Evolutionary conservation across 2,888 invertebrate species (phyloP).

Genomic region (Tetanocera ferruginea): DNA sequence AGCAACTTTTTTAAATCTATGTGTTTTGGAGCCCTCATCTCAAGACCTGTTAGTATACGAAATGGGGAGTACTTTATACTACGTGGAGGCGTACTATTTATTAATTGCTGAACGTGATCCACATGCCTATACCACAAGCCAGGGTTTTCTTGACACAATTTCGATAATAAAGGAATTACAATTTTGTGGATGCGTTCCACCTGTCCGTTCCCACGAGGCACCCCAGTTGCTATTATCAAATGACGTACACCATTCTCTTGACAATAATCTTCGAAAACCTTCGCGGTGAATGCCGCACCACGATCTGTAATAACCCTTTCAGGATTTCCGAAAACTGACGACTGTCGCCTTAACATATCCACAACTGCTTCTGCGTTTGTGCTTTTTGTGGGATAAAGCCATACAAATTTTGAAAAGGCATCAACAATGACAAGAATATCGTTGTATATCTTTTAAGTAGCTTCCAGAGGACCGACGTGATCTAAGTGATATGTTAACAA

Average conservation of each 20-base stretch:
- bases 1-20: too few species aligned
- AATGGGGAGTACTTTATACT: too few species aligned
- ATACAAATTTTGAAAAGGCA: constrained; percentile 59
- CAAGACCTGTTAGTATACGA: too few species aligned
- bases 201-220: too few species aligned
- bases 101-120: too few species aligned
- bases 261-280: constrained; percentile 60
- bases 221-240: constrained; percentile 55
- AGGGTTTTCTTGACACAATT: too few species aligned
- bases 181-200: too few species aligned
- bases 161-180: too few species aligned
- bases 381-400: constrained; percentile 60
- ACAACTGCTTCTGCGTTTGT: constrained; percentile 56
- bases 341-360: constrained; percentile 48
- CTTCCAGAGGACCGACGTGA: constrained; percentile 60
- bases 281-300: constrained; percentile 63
- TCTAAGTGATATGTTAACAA: constrained; percentile 61
- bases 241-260: constrained; percentile 54
- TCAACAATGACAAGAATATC: constrained; percentile 55
- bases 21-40: too few species aligned
- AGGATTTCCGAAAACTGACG: constrained; percentile 49
- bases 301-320: constrained; percentile 61
- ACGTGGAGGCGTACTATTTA: too few species aligned
- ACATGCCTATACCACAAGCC: too few species aligned
- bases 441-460: constrained; percentile 58